Evolutionary conservation across 37 sponge, comb jelly and placozoan species (phyloP).

Genomic region (Halisarca cf. caerulea): DNA sequence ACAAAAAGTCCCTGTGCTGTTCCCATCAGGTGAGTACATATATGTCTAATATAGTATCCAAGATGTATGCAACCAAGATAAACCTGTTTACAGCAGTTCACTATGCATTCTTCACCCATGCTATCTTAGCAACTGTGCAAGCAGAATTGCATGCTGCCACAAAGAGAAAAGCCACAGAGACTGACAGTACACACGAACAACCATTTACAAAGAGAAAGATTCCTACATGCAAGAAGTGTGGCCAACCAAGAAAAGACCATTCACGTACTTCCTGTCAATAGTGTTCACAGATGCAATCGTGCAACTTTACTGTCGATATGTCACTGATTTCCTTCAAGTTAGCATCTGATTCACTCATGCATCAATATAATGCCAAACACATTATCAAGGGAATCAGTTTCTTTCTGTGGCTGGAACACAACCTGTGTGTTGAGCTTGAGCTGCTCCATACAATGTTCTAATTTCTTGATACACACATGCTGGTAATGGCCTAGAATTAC

Average conservation of each 20-base stretch:
- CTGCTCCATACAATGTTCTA: too few species aligned
- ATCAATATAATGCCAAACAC: too few species aligned
- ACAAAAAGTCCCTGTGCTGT: neutral
- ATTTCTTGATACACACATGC: constrained; percentile 6
- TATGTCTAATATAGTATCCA: too few species aligned
- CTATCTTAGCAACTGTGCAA: too few species aligned
- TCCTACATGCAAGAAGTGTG: constrained; percentile 25
- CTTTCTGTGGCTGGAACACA: constrained; percentile 6
- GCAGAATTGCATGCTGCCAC: neutral
- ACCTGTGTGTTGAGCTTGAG: neutral
- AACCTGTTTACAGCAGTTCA: too few species aligned
- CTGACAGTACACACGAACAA: neutral
- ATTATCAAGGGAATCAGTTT: too few species aligned
- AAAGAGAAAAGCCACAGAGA: constrained; percentile 13
- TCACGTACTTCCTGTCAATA: neutral
- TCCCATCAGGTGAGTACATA: constrained; percentile 17
- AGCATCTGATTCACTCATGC: too few species aligned
- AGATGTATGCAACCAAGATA: too few species aligned
- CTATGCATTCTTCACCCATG: too few species aligned
- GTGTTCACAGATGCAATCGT: neutral
- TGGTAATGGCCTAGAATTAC: constrained; percentile 20
- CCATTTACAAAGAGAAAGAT: neutral
- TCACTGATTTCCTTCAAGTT: too few species aligned
- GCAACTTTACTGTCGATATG: too few species aligned
- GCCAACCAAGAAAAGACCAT: constrained; percentile 8